Base-by-base conservation (phyloP, 2,113 vertebrate genomes). In the Trichomycterus rosablanca region DNA sequence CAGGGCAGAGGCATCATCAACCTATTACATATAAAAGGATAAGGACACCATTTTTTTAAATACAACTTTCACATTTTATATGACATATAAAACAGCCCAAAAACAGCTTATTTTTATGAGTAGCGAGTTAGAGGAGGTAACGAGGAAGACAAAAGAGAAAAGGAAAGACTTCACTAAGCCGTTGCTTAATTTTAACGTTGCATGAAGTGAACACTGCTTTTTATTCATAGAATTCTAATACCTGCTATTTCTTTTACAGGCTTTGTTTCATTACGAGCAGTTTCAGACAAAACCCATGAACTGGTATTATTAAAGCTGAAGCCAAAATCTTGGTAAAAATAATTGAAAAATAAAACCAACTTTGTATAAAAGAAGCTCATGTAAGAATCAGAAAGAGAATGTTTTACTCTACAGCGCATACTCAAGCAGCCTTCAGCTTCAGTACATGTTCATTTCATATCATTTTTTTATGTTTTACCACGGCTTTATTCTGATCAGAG, bases 1-100 rank as follows among this genome's bases (percentile, higher is more conserved):
- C 3, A 30, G n/a, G 7, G 70, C 76, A 28, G 74, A 71, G 49
- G 68, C 74, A 76, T 84, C 65, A n/a, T 77, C 76, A 83, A 81
- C 77, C 80, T 67, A 79, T 83, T 83, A 71, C 53, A 70, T 67
- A 52, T 40, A 51, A 73, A 59, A 66, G 69, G 66, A 71, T 68
- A 56, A 14, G 39, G 45, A 62, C 76, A 79, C 67, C 3, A 30
- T 30, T 30, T 30, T 30, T 30, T 30, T 4, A 30, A 30, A 30
- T 7, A 7, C 26, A 30, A 66, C 22, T 11, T 63, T 56, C 60
- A 71, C 44, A 73, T 69, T 40, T n/a, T n/a, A n/a, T n/a, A n/a
- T 26, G 20, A 42, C 66, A 51, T 56, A 28, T 53, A 65, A 68
- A 74, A 63, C 39, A 61, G 49, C 3, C 77, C 72, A 74, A 54